These are phyloP conservation scores for Hirundichthys speculiger DNA, from an alignment of 2,113 vertebrate genomes.

Conservation along the genomic window DNA sequence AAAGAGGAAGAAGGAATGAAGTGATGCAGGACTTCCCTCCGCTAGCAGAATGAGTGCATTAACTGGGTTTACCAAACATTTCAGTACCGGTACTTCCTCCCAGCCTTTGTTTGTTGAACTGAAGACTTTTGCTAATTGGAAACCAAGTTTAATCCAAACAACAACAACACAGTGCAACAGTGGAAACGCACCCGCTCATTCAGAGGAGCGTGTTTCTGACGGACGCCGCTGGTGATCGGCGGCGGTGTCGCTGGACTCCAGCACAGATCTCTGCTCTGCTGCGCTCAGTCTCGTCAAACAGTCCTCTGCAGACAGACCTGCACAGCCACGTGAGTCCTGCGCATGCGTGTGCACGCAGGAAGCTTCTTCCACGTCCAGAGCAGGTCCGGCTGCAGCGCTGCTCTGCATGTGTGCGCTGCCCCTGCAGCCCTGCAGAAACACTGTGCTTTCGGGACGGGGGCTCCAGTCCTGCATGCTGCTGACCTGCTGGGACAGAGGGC, in stretches of 20 bases:
- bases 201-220: conserved; percentile 63
- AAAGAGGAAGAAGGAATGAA: too few relatives aligned
- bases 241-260: conserved; percentile 84
- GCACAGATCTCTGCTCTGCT: conserved; percentile 54
- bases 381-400: conserved; percentile 38
- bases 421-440: conserved; percentile 79
- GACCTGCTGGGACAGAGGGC: conserved; percentile 90
- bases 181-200: too few relatives aligned
- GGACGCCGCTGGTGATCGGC: conserved; percentile 70
- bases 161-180: too few relatives aligned
- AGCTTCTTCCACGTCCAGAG: conserved; percentile 78
- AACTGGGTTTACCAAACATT: too few relatives aligned
- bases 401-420: conserved; percentile 46
- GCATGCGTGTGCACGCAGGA: conserved; percentile 81
- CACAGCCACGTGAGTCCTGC: conserved; percentile 85
- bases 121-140: too few relatives aligned
- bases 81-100: too few relatives aligned
- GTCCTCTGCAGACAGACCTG: too few relatives aligned
- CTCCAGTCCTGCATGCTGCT: conserved; percentile 91
- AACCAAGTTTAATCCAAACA: too few relatives aligned
- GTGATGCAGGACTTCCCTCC: too few relatives aligned
- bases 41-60: too few relatives aligned
- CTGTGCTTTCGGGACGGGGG: conserved; percentile 82
- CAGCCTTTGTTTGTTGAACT: too few relatives aligned
- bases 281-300: conserved; percentile 79